Base-by-base conservation (phyloP, 2,113 vertebrate genomes). In the Sigmodon hispidus region DNA sequence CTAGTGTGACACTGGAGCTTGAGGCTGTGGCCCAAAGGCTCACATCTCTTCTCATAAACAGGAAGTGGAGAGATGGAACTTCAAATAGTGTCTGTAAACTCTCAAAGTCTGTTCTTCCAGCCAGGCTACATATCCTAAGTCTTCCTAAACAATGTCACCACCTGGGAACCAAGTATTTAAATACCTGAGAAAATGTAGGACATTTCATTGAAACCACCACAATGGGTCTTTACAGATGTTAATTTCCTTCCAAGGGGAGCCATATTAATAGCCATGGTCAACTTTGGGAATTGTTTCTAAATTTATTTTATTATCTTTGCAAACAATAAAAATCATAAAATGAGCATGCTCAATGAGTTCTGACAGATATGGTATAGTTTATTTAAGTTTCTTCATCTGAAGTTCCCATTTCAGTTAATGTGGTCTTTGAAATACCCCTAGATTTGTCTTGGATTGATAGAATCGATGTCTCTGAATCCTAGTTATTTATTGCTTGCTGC, bases 291-390 rank as follows among this genome's bases (percentile, higher is more conserved):
- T 77, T 24, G 80, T 55, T 80, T 55, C 77, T 55, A 80, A 80
- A 87, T 96, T 36, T 84, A 65, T 67, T 45, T 91, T 94, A 69
- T 65, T 65, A 83, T 92, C 52, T 92, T 89, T 65, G 63, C 5
- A 81, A 55, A 36, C 34, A 59, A 29, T 59, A 19, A 73, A 94
- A 59, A 48, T 45, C 21, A 81, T 83, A 73, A 77, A 77, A 45
- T 65, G 45, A 50, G 3, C 26, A 90, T 55, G 21, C 52, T 52
- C 45, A 75, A 6, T 75, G 61, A 50, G 75, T 52, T 75, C 80
- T 77, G 80, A 87, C 69, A 11, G 73, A 7, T 67, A 36, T 89
- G 70, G 24, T 57, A 45, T 36, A 10, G 36, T 61, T 7, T 9
- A 55, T 1, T 89, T 86, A 85, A 91, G 79, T 89, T 89, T 40